Conservation (phyloP, 2,113 vertebrate species). For the Reinhardtius hippoglossoides region DNA sequence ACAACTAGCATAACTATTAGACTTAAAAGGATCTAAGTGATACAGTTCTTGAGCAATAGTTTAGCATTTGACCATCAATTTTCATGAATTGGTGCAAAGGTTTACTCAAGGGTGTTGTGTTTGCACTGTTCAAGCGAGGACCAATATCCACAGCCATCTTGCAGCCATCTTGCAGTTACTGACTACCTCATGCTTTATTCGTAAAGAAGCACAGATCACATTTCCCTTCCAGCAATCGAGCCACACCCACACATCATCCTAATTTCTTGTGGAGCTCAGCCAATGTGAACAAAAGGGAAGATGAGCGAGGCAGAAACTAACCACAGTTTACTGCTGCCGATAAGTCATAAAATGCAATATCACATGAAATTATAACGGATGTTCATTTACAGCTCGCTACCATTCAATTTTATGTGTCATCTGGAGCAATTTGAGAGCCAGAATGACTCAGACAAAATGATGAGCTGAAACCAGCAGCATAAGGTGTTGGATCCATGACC, state of each 20-base stretch:
- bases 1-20: background rate
- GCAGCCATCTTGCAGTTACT: background rate
- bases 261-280: constrained; percentile 25
- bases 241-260: constrained; percentile 25
- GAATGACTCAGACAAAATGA: constrained; percentile 3
- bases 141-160: background rate
- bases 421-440: background rate
- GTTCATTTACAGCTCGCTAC: constrained; percentile 5
- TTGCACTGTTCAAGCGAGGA: background rate
- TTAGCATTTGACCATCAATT: background rate
- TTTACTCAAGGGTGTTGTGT: background rate
- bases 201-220: constrained; percentile 2
- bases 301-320: background rate
- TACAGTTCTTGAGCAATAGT: background rate
- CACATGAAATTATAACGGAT: constrained; percentile 15
- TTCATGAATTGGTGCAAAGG: background rate
- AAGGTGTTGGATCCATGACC: background rate
- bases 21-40: background rate
- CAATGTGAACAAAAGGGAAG: constrained; percentile 14
- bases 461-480: constrained; percentile 5
- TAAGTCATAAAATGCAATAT: background rate
- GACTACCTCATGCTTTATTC: background rate
- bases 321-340: background rate
- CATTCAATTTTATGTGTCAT: background rate
- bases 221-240: constrained; percentile 23